phyloP scores from a whole-genome alignment of 2,113 vertebrate genomes.

The Nanger granti region DNA sequence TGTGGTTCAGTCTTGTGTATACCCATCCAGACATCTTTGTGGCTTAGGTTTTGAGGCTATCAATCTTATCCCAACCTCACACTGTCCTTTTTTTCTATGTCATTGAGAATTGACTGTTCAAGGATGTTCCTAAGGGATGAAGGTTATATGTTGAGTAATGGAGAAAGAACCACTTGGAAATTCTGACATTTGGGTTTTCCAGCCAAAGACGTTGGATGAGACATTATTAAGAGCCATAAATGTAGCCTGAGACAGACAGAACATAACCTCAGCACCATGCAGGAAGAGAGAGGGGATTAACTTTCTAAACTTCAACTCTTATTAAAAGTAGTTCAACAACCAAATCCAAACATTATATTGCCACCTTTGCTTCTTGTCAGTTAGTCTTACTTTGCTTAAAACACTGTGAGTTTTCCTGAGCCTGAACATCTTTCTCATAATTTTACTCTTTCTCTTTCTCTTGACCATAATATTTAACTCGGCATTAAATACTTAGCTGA shows the following conservation, averaged over 20 bases:
- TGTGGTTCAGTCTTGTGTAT: neutral
- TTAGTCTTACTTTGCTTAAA: neutral
- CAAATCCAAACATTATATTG: neutral
- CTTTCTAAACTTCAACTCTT: neutral
- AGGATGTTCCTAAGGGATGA: neutral
- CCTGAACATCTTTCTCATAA: neutral
- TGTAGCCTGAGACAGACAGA: neutral
- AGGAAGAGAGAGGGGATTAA: neutral
- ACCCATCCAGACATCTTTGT: neutral
- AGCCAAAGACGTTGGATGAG: neutral
- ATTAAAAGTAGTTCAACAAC: neutral
- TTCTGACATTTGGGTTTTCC: neutral
- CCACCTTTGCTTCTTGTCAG: neutral
- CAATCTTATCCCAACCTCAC: neutral
- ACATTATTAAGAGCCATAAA: neutral
- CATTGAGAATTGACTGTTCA: neutral
- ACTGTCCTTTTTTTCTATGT: neutral
- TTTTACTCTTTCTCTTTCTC: neutral
- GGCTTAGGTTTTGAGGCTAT: conserved; percentile 4
- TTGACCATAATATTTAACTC: neutral
- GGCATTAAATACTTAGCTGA: neutral
- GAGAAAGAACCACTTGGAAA: neutral
- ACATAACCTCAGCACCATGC: neutral
- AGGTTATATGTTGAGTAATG: neutral
- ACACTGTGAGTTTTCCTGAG: neutral